Percentiles rank a stretch among this genome's conserved stretches.
phyloP scores from a whole-genome alignment of 2,113 vertebrate genomes.

The Plectropomus leopardus region DNA sequence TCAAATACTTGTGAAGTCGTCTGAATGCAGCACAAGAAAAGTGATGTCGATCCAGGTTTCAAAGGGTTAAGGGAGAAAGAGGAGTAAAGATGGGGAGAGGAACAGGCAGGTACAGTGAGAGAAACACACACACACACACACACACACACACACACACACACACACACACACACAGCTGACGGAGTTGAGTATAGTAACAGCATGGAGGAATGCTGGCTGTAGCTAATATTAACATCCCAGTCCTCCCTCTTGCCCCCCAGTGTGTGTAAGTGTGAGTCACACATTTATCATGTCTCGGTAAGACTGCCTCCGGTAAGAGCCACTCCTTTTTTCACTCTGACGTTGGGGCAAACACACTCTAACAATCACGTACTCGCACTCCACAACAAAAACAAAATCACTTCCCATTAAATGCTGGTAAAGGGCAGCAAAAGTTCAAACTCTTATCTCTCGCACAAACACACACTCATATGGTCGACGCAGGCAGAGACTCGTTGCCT shows the following conservation, averaged over 20 bases:
- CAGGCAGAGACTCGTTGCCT: constrained; percentile 59
- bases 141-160: constrained; percentile 31
- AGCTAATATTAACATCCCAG: constrained; percentile 85
- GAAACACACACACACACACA: constrained; percentile 20
- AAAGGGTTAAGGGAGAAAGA: constrained; percentile 20
- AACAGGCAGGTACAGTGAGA: constrained; percentile 62
- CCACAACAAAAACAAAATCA: constrained; percentile 54
- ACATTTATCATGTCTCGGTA: constrained; percentile 67
- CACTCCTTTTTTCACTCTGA: constrained; percentile 69
- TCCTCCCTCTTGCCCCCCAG: constrained; percentile 59
- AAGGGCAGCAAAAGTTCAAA: constrained; percentile 54
- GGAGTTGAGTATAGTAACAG: constrained; percentile 83
- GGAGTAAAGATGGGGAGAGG: constrained; percentile 57
- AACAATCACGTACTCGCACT: constrained; percentile 17
- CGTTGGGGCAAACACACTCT: not conserved
- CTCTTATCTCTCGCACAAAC: constrained; percentile 40
- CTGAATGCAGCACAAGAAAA: no score
- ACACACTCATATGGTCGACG: constrained; percentile 32
- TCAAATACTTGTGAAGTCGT: no score
- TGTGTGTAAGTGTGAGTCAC: constrained; percentile 75
- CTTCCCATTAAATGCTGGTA: constrained; percentile 31
- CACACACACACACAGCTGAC: constrained; percentile 75
- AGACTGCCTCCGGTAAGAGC: constrained; percentile 56
- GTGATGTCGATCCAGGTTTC: no score
- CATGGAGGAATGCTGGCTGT: constrained; percentile 74